Base-by-base conservation (phyloP, 2,888 invertebrate genomes). In the Parochlus steinenii region DNA sequence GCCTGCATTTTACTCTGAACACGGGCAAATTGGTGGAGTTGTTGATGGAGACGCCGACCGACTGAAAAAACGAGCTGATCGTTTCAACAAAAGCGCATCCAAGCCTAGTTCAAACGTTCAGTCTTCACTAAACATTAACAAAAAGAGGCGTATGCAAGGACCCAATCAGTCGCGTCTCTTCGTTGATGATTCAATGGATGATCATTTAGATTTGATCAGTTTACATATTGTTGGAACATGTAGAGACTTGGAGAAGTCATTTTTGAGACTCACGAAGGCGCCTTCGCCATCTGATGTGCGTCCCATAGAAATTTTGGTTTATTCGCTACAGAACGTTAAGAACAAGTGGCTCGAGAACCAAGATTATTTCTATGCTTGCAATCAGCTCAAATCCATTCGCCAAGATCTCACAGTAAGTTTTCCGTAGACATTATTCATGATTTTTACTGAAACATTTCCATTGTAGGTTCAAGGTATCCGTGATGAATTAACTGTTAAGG, bases 361-460 rank as follows among this genome's bases (percentile, higher is more conserved):
- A 52, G 93, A 98, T 63, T 98, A 99, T 61, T 77, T 75, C 61
- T 97, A 92, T 65, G 83, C 89, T 40, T 97, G 95, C 65, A 95
- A 97, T 67, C 98, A 98, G 62, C 67, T 99, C 39, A 97, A 98
- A 62, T 93, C 95, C 6, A 95, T 99, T 45, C 67, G 98, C 47
- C 98, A 98, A 64, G 98, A 99, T 71, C 69, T 99, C 48, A 98
- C 97, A 42, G 97, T 92, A 60, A 69, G 73, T 51, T 7, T 39
- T 32, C 6, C 6, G 23, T n/a, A 18, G 20, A 3, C 6, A 3
- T 26, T 16, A 26, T 19, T 11, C 20, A 26, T 17, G 2, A 3
- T 10, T 17, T 11, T n/a, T 6, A n/a, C 5, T 7, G 26, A 22
- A 5, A 11, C 5, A 12, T 25, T 33, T 42, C 27, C 28, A 45